Conservation (phyloP, 2,797 vertebrate genomes). For the Chromis chromis region DNA sequence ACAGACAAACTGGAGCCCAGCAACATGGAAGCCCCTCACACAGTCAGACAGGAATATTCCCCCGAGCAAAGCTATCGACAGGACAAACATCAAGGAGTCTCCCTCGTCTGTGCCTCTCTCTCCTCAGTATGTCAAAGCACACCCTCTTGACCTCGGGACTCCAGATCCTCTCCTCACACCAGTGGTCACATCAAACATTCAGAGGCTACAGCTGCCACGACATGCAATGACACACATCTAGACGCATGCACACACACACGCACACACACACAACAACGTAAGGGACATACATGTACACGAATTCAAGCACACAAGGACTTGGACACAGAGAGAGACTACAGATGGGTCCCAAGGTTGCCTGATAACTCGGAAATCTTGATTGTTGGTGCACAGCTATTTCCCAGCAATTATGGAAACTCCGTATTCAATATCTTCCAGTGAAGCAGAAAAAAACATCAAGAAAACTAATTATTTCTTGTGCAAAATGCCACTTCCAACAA, state of each 20-base stretch:
- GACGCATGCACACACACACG: constrained; percentile 5
- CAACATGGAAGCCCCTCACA: constrained; percentile 44
- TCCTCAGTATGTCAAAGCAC: constrained; percentile 78
- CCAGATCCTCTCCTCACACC: constrained; percentile 70
- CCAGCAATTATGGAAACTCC: background rate
- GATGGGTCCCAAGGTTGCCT: background rate
- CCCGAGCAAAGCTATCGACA: constrained; percentile 76
- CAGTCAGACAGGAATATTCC: constrained; percentile 67
- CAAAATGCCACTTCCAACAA: constrained; percentile 17
- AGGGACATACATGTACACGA: constrained; percentile 6
- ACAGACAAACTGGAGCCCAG: constrained; percentile 59
- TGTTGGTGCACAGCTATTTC: background rate
- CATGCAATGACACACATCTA: constrained; percentile 49
- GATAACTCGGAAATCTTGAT: background rate
- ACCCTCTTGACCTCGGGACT: constrained; percentile 79
- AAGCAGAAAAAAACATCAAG: background rate
- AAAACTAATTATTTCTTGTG: background rate
- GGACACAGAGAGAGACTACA: constrained; percentile 17
- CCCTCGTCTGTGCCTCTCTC: constrained; percentile 58
- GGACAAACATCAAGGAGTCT: constrained; percentile 81
- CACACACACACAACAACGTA: constrained; percentile 1
- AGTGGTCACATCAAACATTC: constrained; percentile 78
- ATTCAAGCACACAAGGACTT: constrained; percentile 1
- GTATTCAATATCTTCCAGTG: background rate
- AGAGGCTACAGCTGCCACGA: constrained; percentile 58